Evolutionary conservation across 2,113 vertebrate genomes (phyloP), one percentile per base, ranked within the genome.

Genomic region (Patagioenas fasciata): DNA sequence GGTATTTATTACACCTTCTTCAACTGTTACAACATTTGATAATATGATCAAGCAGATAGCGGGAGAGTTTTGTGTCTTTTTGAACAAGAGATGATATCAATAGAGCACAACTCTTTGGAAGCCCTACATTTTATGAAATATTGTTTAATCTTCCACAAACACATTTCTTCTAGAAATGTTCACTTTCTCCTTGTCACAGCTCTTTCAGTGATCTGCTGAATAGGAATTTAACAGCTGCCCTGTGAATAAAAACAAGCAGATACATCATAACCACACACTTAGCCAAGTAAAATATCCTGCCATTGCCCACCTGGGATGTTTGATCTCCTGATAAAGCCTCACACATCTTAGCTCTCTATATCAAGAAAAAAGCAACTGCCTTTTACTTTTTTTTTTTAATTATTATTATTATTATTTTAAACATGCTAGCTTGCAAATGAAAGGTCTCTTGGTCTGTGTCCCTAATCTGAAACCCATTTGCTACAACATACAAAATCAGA

Each of bases 261-360:
- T 57, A 3, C 0, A 2, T 77, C 2, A 2, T 58, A 60, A 78
- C 7, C 1, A 4, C 38, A 31, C n/a, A 23, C 11, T 54, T 54
- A 65, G 29, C 20, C 50, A 79, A 79, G 29, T n/a, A 31, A 70
- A 79, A 88, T 88, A 69, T n/a, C 83, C 48, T 81, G 48, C 26
- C 15, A 5, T 31, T 67, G 48, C 60, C 36, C 15, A 65, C 25
- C 11, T n/a, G 18, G 44, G 56, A 26, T 69, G 60, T 58, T 53
- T 66, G 13, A 58, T 73, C 31, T 73, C 7, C 21, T 77, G 38
- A 13, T 34, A 77, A 71, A 80, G 23, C 32, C 31, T 73, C 16
- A 32, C 10, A 38, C 4, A 21, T 34, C 58, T 74, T 54, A 58
- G 64, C 20, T 58, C 42, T 72, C 71, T 47, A 61, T 17, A 47